phyloP scores from a whole-genome alignment of 30 jellyfish, hydroid and myxozoan genomes.

The Nemopilema nomurai region DNA sequence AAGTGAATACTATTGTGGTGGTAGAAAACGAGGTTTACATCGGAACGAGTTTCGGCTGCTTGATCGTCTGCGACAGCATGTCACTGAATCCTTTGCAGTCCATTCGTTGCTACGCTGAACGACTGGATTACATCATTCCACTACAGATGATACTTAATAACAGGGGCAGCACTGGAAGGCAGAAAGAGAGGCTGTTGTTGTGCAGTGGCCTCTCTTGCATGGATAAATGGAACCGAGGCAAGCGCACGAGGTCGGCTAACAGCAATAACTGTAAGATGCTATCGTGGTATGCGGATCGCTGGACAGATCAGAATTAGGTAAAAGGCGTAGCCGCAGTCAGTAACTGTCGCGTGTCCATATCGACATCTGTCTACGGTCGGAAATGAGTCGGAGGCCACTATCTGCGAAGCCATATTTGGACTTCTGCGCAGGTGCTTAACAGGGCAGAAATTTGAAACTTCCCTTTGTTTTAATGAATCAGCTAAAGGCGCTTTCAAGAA shows the following conservation, averaged over 20 bases:
- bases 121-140: constrained; percentile 77
- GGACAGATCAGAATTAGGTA: constrained; percentile 26
- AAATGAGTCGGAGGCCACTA: background rate
- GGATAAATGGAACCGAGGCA: constrained; percentile 75
- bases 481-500: too few species aligned
- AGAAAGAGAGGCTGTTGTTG: constrained; percentile 59
- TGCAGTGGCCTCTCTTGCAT: constrained; percentile 84
- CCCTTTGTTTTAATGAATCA: too few species aligned
- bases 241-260: constrained; percentile 39
- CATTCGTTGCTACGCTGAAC: constrained; percentile 86
- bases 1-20: constrained; percentile 71
- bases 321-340: background rate
- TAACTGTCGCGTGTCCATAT: too few species aligned
- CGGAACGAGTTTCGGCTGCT: constrained; percentile 91
- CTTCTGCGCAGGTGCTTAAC: too few species aligned
- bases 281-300: constrained; percentile 79
- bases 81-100: constrained; percentile 52
- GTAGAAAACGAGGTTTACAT: constrained; percentile 86
- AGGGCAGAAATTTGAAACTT: too few species aligned
- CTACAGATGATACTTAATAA: constrained; percentile 65
- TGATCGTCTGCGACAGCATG: constrained; percentile 80
- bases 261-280: constrained; percentile 57
- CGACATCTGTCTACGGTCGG: background rate
- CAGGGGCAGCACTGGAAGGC: constrained; percentile 62
- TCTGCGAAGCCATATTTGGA: too few species aligned